Evolutionary conservation across 2,888 invertebrate genomes (phyloP).

Genomic region (Sialis lutaria): DNA sequence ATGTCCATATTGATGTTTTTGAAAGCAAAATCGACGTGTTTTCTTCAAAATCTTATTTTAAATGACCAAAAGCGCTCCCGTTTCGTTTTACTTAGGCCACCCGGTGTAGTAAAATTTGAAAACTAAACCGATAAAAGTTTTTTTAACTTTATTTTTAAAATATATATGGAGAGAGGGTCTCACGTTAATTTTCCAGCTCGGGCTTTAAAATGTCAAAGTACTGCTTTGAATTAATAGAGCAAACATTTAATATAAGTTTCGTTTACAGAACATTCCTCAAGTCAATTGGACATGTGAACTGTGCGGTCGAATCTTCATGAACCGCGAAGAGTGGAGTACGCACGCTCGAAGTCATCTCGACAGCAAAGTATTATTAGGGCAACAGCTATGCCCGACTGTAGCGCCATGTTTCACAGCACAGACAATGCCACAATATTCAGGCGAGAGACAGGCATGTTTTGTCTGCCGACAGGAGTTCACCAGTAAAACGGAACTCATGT

Average conservation of each 20-base stretch:
- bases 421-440: conserved; percentile 4
- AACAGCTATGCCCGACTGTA: conserved; percentile 21
- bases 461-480: conserved; percentile 49
- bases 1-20: too few relatives aligned
- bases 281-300: conserved; percentile 60
- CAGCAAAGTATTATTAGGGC: conserved; percentile 18
- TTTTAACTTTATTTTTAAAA: not conserved
- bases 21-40: too few relatives aligned
- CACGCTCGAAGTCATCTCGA: conserved; percentile 56
- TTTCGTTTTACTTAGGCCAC: too few relatives aligned
- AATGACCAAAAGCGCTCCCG: too few relatives aligned
- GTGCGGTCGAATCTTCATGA: conserved; percentile 52
- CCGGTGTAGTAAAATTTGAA: too few relatives aligned
- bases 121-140: too few relatives aligned
- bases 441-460: conserved; percentile 29
- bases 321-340: conserved; percentile 58
- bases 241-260: not conserved
- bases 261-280: conserved; percentile 3
- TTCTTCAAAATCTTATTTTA: too few relatives aligned
- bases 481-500: conserved; percentile 49
- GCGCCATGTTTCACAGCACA: conserved; percentile 13
- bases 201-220: not conserved
- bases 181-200: not conserved
- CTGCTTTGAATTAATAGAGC: too few relatives aligned
- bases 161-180: not conserved